These are phyloP conservation scores for Mythimna loreyi DNA, from an alignment of 2,888 invertebrate genomes.

Conservation along the genomic window DNA sequence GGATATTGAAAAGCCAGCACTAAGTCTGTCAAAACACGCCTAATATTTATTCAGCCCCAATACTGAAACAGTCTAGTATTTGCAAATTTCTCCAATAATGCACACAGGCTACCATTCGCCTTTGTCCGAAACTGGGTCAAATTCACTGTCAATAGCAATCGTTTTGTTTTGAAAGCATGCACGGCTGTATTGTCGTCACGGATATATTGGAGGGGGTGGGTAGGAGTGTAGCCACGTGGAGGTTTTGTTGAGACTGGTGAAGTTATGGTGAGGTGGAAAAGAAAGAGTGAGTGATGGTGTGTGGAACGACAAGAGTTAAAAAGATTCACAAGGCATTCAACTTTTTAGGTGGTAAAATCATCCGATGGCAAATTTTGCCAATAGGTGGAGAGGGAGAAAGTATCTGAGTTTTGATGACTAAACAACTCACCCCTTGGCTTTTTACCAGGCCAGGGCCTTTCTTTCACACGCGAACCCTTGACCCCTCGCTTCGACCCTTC, in stretches of 20 bases:
- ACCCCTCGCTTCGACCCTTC: no score
- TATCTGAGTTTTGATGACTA: no score
- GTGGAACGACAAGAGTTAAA: not conserved
- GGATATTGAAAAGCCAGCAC: no score
- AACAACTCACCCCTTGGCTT: no score
- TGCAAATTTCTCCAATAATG: conserved; percentile 36
- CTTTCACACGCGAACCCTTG: no score
- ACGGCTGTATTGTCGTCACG: conserved; percentile 24
- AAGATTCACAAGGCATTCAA: no score
- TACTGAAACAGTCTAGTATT: conserved; percentile 13
- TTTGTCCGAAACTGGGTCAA: conserved; percentile 56
- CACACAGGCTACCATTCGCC: conserved; percentile 8
- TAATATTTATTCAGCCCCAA: not conserved
- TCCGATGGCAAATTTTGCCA: no score
- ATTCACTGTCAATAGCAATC: conserved; percentile 46
- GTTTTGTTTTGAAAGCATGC: conserved; percentile 51
- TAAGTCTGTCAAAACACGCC: no score
- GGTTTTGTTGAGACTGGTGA: not conserved
- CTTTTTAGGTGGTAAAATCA: no score
- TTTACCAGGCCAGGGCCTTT: no score
- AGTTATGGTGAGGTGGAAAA: not conserved
- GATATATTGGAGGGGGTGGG: conserved; percentile 16
- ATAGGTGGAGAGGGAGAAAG: no score
- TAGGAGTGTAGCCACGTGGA: not conserved
- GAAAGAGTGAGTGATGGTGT: no score